Base-by-base conservation (phyloP, 2,888 invertebrate species). In the Callosobruchus maculatus region DNA sequence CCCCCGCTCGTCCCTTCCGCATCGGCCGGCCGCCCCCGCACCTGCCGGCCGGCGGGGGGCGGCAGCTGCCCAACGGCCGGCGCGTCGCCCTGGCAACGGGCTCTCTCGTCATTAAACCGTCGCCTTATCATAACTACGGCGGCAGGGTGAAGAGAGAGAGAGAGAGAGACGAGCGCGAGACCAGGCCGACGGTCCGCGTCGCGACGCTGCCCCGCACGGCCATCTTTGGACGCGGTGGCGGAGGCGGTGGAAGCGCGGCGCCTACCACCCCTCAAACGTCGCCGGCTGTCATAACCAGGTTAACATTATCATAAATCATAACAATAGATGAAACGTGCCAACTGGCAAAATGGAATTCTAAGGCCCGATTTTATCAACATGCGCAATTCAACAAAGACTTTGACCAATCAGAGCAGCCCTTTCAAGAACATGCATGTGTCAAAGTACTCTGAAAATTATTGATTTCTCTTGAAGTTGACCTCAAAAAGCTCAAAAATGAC, bases 41-140 rank as follows among this genome's bases (percentile, higher is more conserved):
- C 80, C 80, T 82, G 81, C 80, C 84, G 82, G 81, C 84, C 82
- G 85, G 85, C 85, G 84, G 85, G 83, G 83, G 85, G 83, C 86
- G 87, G 86, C 87, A 86, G 86, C 86, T 86, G 87, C 87, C 87
- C 88, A 87, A 86, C 86, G 87, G 86, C 87, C 86, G 85, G 86
- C 87, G 88, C 88, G 84, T 83, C 85, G 87, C 88, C 88, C 86
- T 86, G 86, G 86, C 88, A 88, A 87, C 87, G 87, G 68, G 22
- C 68, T 22, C 21, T 22, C 87, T 87, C 87, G 88, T 88, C 88
- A 88, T 88, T 88, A 88, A 88, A 88, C 88, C 87, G 88, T 88
- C 88, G 88, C 88, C 88, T 88, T 88, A 88, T 88, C 88, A 88
- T 88, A 88, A 88, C 88, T 49, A 49, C 49, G 49, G 49, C 49